These are phyloP conservation scores for Dinothrombium tinctorium DNA, from an alignment of 1,140 invertebrate genomes.

Conservation along the genomic window DNA sequence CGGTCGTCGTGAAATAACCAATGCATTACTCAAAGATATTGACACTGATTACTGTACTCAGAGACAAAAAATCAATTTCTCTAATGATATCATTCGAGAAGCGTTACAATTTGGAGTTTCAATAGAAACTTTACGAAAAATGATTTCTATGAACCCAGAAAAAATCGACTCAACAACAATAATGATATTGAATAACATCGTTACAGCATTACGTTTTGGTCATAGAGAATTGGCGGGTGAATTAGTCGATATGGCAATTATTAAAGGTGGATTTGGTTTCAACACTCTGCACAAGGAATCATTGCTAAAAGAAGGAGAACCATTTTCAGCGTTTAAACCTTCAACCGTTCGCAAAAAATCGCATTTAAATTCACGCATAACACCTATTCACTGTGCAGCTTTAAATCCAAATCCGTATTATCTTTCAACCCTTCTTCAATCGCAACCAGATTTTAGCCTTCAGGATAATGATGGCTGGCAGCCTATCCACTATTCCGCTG, in stretches of 20 bases:
- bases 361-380: constrained; percentile 21
- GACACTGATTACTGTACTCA: background rate
- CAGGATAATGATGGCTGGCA: constrained; percentile 22
- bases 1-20: too few relatives aligned
- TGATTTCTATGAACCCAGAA: background rate
- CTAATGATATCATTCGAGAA: background rate
- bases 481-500: constrained; percentile 30
- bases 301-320: constrained; percentile 20
- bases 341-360: constrained; percentile 25
- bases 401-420: constrained; percentile 29
- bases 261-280: constrained; percentile 20
- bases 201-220: constrained; percentile 20
- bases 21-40: background rate
- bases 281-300: constrained; percentile 24
- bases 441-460: constrained; percentile 24
- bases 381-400: constrained; percentile 29
- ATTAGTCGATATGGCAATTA: constrained; percentile 20
- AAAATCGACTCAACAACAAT: background rate
- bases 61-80: background rate
- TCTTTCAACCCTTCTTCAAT: constrained; percentile 20
- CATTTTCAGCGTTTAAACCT: constrained; percentile 19
- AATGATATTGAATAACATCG: constrained; percentile 14
- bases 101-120: background rate
- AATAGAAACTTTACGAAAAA: background rate
- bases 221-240: constrained; percentile 23